phyloP scores from a whole-genome alignment of 2,888 invertebrate species.

The Spodoptera exigua region DNA sequence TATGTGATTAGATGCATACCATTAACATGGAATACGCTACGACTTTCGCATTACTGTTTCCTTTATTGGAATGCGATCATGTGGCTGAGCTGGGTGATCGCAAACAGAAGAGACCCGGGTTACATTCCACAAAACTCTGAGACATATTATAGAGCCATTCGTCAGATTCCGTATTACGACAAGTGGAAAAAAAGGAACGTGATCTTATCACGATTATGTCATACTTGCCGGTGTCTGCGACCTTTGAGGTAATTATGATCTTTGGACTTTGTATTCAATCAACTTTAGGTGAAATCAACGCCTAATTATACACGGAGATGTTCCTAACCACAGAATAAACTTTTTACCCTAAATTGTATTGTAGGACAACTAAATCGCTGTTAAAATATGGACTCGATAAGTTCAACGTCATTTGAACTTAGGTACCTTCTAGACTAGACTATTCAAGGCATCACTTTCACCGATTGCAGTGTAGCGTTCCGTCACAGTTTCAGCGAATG shows the following conservation, averaged over 20 bases:
- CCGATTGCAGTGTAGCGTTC: slow-evolving; percentile 19
- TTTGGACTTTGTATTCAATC: not conserved
- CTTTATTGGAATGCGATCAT: slow-evolving; percentile 97
- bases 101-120: slow-evolving; percentile 96
- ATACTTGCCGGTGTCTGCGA: slow-evolving; percentile 96
- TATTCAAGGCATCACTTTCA: slow-evolving; percentile 8
- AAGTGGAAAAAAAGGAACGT: slow-evolving; percentile 97
- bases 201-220: slow-evolving; percentile 94
- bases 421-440: no score
- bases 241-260: slow-evolving; percentile 89
- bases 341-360: no score
- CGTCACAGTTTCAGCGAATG: slow-evolving; percentile 22
- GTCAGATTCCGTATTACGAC: slow-evolving; percentile 97
- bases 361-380: no score
- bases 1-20: slow-evolving; percentile 97
- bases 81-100: slow-evolving; percentile 98
- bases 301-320: no score
- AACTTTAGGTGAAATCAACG: no score
- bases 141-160: slow-evolving; percentile 96
- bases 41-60: slow-evolving; percentile 96
- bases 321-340: no score
- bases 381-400: no score
- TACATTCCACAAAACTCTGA: slow-evolving; percentile 97
- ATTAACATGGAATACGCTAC: slow-evolving; percentile 95
- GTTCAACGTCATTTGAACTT: no score